Percentiles rank a stretch among this genome's conserved stretches.
Conservation (phyloP, 37 sponge, comb jelly and placozoan genomes). For the Amphimedon queenslandica region DNA sequence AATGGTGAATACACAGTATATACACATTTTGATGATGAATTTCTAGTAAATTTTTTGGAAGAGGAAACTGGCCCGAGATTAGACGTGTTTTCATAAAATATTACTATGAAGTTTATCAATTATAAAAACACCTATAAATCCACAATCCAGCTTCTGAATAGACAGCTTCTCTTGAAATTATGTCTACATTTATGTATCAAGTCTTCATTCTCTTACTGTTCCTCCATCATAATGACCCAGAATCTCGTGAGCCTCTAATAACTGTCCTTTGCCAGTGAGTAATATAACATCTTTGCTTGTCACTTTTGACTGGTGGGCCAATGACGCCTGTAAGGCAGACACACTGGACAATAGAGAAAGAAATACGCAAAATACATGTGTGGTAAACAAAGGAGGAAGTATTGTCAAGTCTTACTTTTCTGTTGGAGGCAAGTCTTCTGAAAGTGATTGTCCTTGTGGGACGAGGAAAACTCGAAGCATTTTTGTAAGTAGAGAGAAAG, state of each 20-base stretch:
- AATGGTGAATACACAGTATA: too few relatives aligned
- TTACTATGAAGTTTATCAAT: too few relatives aligned
- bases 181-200: too few relatives aligned
- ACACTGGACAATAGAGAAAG: not conserved
- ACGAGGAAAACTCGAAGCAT: not conserved
- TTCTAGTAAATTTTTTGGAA: too few relatives aligned
- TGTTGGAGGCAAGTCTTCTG: not conserved
- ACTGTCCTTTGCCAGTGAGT: constrained; percentile 3
- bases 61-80: too few relatives aligned
- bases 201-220: constrained; percentile 13
- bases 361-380: not conserved
- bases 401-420: not conserved
- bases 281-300: not conserved
- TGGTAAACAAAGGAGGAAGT: not conserved
- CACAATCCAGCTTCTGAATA: too few relatives aligned
- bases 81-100: too few relatives aligned
- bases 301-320: not conserved
- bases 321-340: not conserved
- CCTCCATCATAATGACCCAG: constrained; percentile 4
- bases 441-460: not conserved
- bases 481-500: too few relatives aligned
- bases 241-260: not conserved
- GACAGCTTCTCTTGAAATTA: too few relatives aligned
- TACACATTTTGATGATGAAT: too few relatives aligned
- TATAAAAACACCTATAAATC: too few relatives aligned